A percentile compares a stretch with the other conserved stretches of the same genome.
Conservation (phyloP, 2,113 vertebrate genomes). For the Nicator chloris region DNA sequence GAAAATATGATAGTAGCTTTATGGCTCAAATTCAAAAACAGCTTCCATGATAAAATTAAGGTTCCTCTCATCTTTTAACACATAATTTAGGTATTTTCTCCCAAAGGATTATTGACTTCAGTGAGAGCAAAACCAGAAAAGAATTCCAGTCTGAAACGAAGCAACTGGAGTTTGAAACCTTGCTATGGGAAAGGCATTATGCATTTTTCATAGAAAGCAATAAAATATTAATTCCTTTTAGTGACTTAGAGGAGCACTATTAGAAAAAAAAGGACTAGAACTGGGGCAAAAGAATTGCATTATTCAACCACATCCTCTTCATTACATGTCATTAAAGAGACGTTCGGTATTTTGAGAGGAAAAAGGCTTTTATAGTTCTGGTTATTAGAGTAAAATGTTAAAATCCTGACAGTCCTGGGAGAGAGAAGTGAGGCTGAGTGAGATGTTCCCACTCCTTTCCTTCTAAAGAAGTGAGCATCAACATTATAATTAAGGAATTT, state of each 20-base stretch:
- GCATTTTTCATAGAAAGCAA: conserved; percentile 62
- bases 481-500: not conserved
- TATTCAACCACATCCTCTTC: conserved; percentile 50
- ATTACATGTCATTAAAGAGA: conserved; percentile 36
- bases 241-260: conserved; percentile 30
- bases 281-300: conserved; percentile 12
- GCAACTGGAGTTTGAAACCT: not conserved
- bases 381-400: conserved; percentile 7
- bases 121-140: not conserved
- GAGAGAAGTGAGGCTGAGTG: not conserved
- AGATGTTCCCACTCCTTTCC: not conserved
- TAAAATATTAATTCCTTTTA: conserved; percentile 65
- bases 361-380: conserved; percentile 3
- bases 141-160: not conserved
- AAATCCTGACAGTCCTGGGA: not conserved
- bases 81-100: not conserved
- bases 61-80: not conserved
- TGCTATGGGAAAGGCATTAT: conserved; percentile 4
- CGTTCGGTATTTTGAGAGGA: not conserved
- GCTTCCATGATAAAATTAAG: not conserved
- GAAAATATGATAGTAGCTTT: not conserved
- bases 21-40: not conserved
- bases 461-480: not conserved
- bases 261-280: conserved; percentile 9
- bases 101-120: not conserved